phyloP scores from a whole-genome alignment of 2,113 vertebrate genomes.

The Nyctereutes procyonoides region DNA sequence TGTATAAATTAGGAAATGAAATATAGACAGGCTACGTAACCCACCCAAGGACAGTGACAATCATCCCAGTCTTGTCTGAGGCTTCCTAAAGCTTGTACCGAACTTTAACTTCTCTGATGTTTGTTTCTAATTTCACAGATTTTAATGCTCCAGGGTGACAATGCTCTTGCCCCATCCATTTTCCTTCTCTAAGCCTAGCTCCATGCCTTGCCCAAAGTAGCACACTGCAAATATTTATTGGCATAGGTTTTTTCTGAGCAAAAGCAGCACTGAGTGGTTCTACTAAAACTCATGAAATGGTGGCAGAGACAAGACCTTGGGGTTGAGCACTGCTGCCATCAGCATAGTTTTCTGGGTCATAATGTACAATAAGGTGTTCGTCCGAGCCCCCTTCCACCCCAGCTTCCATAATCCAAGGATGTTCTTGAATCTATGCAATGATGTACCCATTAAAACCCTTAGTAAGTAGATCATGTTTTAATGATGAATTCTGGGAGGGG shows the following conservation, averaged over 20 bases:
- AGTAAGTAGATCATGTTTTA: neutral
- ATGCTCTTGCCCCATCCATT: neutral
- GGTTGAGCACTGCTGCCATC: neutral
- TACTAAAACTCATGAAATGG: neutral
- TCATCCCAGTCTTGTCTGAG: neutral
- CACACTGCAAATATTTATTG: neutral
- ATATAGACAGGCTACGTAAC: fast-evolving
- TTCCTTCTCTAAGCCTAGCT: neutral
- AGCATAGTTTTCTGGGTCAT: neutral
- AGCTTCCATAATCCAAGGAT: neutral
- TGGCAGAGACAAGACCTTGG: neutral
- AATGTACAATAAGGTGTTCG: conserved; percentile 9
- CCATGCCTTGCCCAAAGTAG: neutral
- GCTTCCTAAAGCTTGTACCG: neutral
- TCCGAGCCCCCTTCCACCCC: too few species aligned
- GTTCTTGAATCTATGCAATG: neutral
- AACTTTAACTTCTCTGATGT: neutral
- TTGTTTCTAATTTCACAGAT: neutral
- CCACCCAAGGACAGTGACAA: neutral
- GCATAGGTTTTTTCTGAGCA: neutral
- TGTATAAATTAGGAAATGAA: neutral
- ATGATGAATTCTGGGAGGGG: neutral
- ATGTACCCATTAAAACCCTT: conserved; percentile 12
- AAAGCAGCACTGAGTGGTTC: neutral
- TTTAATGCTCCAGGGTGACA: neutral